Evolutionary conservation across 2,113 vertebrate genomes (phyloP).

Genomic region (Triplophysa rosa): DNA sequence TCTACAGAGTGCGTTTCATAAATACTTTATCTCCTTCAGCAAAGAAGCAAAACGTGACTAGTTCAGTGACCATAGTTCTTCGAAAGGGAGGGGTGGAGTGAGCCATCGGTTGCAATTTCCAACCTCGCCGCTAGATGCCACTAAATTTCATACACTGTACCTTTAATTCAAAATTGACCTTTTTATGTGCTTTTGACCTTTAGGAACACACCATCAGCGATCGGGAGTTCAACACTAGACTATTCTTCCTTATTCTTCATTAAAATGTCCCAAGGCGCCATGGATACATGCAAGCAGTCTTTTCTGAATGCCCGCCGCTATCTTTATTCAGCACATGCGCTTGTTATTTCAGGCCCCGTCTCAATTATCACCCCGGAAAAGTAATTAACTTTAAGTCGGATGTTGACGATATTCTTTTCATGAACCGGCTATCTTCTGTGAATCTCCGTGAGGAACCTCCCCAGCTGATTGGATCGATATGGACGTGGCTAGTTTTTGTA

Average conservation of each 20-base stretch:
- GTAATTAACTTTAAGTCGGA: constrained; percentile 40
- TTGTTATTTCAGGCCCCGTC: constrained; percentile 23
- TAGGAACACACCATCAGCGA: background rate
- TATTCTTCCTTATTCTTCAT: background rate
- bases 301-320: background rate
- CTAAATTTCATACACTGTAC: too few relatives aligned
- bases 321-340: constrained; percentile 16
- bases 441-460: constrained; percentile 29
- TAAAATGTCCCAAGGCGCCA: constrained; percentile 5
- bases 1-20: too few relatives aligned
- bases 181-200: background rate
- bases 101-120: too few relatives aligned
- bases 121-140: too few relatives aligned
- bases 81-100: too few relatives aligned
- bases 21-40: too few relatives aligned
- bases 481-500: constrained; percentile 40
- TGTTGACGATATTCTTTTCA: constrained; percentile 35
- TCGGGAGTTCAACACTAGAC: background rate
- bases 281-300: background rate
- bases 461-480: constrained; percentile 27
- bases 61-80: too few relatives aligned
- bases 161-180: too few relatives aligned
- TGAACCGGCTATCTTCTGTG: constrained; percentile 3
- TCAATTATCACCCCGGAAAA: constrained; percentile 45
- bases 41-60: too few relatives aligned